Base-by-base conservation (phyloP, 2,797 vertebrate genomes). In the Fratercula arctica region DNA sequence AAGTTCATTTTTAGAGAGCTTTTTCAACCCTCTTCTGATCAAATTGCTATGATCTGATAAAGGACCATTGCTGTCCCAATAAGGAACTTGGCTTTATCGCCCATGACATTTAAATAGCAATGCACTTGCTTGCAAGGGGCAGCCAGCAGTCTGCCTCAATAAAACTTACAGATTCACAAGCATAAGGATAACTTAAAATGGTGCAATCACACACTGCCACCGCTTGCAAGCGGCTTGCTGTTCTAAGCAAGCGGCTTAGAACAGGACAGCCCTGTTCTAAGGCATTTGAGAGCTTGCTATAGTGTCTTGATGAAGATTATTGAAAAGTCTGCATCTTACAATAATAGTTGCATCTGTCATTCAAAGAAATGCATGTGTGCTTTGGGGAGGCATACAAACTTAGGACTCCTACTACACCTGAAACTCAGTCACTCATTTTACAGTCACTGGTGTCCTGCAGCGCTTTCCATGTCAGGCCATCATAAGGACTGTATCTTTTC, bases 51-150 rank as follows among this genome's bases (percentile, higher is more conserved):
- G 29, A 94, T 87, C 70, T 70, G 72, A 92, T 87, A 95, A 89
- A 89, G 53, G 66, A 72, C 69, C 48, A 46, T 2, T 54, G 50
- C 78, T 80, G 37, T 85, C 67, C 56, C 75, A 69, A 48, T 53
- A 93, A 74, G 66, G 85, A 95, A 81, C 39, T 6, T 90, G 83
- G 54, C 89, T 86, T 93, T 86, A 79, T 35, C 29, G 24, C 35
- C 73, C 51, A 53, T 59, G 74, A 82, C 41, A 90, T 74, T 95
- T 76, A 94, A 95, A 94, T 23, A 91, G 67, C 57, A 73, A 90
- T 8, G 59, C 33, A 87, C 50, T 92, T 86, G 87, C 69, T 91
- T 63, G 33, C 70, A 90, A 85, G 77, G 85, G 72, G 80, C 90
- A 94, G 83, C 46, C 66, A 93, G 73, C 92, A 85, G 87, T 82